Percentiles rank a stretch among this genome's conserved stretches.
phyloP scores from a whole-genome alignment of 2,797 vertebrate species.

The Adrianichthys oophorus region DNA sequence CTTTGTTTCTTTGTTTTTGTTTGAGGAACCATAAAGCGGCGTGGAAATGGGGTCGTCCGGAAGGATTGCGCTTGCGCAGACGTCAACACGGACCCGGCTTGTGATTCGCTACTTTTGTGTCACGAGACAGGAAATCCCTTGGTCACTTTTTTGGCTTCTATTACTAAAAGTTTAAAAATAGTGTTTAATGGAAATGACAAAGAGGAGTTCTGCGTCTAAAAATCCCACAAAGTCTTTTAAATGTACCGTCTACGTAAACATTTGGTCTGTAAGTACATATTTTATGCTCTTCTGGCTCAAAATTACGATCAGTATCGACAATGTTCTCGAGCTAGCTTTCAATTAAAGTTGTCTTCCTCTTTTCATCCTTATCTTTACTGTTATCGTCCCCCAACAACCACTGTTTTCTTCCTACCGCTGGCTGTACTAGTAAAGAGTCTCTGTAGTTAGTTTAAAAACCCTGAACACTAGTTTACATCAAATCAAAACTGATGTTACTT shows the following conservation, averaged over 20 bases:
- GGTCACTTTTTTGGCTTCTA: constrained; percentile 50
- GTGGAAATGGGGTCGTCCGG: too few relatives aligned
- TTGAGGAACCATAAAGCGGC: too few relatives aligned
- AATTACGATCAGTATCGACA: neutral
- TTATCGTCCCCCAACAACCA: neutral
- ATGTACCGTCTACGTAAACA: constrained; percentile 71
- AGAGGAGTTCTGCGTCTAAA: constrained; percentile 23
- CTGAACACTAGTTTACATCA: too few relatives aligned
- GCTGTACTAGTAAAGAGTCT: too few relatives aligned
- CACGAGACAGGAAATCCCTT: constrained; percentile 74
- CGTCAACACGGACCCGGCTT: neutral
- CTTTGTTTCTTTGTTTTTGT: too few relatives aligned
- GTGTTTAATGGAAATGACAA: constrained; percentile 44
- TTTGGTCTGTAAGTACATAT: constrained; percentile 71
- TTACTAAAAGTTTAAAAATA: constrained; percentile 66
- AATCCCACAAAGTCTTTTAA: constrained; percentile 60
- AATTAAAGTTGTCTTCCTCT: neutral
- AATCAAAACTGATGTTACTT: too few relatives aligned
- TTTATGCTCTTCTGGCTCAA: neutral
- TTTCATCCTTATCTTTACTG: too few relatives aligned
- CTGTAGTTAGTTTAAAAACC: too few relatives aligned
- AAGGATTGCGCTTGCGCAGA: neutral
- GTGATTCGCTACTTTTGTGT: constrained; percentile 56
- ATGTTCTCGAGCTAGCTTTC: constrained; percentile 24
- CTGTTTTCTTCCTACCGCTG: too few relatives aligned